Percentiles rank a stretch among this genome's conserved stretches.
These are phyloP conservation scores for Acanthornis magna DNA, from an alignment of 2,797 vertebrate species.

Conservation along the genomic window DNA sequence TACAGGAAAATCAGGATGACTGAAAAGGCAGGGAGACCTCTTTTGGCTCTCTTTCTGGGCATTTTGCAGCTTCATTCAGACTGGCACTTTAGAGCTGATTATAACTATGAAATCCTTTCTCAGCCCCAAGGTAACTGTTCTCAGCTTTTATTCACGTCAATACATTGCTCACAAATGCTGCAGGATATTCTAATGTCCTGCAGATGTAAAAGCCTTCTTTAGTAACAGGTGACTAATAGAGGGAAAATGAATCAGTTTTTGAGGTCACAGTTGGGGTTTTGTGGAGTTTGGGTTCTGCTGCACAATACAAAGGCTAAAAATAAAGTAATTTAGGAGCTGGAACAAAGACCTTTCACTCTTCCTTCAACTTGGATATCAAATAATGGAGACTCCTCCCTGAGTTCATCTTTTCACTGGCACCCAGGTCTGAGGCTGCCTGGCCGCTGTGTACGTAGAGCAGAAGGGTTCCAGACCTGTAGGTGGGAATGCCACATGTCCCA, in stretches of 20 bases:
- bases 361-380: neutral
- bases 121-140: conserved; percentile 37
- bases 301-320: neutral
- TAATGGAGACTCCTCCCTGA: neutral
- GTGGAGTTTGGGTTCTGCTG: neutral
- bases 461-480: neutral
- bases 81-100: neutral
- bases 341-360: neutral
- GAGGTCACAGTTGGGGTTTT: neutral
- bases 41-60: neutral
- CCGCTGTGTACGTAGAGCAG: accelerated
- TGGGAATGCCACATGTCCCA: neutral
- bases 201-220: conserved; percentile 32
- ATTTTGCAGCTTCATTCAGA: conserved; percentile 5
- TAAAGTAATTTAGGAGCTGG: neutral
- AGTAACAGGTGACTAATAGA: neutral
- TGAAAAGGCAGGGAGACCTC: neutral
- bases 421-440: neutral
- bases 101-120: neutral
- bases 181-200: conserved; percentile 1
- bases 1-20: neutral
- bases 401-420: neutral
- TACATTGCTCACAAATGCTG: neutral
- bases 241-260: conserved; percentile 13
- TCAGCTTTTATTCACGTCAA: neutral